Conservation (phyloP, 2,797 vertebrate genomes). For the Epinephelus malabaricus region DNA sequence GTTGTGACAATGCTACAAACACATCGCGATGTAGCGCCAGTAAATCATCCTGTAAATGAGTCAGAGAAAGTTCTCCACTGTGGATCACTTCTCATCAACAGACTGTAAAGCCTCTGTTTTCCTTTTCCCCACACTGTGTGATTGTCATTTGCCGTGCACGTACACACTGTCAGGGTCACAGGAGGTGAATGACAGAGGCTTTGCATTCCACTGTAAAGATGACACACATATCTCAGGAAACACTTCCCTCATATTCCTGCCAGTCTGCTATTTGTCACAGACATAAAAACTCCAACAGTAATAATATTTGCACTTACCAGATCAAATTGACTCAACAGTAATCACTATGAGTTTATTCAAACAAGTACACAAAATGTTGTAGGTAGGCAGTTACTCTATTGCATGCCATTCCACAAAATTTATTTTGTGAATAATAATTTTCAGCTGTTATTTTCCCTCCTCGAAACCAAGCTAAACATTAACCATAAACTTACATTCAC, state of each 20-base stretch:
- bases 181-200: not conserved
- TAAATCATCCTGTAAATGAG: slow-evolving; percentile 5
- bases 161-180: slow-evolving; percentile 14
- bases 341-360: slow-evolving; percentile 8
- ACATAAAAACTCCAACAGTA: not conserved
- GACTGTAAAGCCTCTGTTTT: slow-evolving; percentile 1
- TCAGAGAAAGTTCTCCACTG: not conserved
- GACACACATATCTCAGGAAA: not conserved
- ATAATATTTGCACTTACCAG: slow-evolving; percentile 2
- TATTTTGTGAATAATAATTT: not conserved
- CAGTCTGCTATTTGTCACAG: not conserved
- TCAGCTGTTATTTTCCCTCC: not conserved
- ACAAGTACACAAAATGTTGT: not conserved
- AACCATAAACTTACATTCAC: not conserved
- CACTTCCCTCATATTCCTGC: not conserved
- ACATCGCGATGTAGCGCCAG: not conserved
- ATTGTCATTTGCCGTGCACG: not conserved
- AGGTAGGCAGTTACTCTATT: slow-evolving; percentile 10
- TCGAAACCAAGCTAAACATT: not conserved
- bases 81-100: not conserved
- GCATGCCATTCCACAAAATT: not conserved
- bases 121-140: slow-evolving; percentile 28
- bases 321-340: slow-evolving; percentile 13
- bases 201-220: not conserved
- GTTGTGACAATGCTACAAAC: not conserved